Conservation (phyloP, 1,140 invertebrate genomes). For the Zaprionus taronus region DNA sequence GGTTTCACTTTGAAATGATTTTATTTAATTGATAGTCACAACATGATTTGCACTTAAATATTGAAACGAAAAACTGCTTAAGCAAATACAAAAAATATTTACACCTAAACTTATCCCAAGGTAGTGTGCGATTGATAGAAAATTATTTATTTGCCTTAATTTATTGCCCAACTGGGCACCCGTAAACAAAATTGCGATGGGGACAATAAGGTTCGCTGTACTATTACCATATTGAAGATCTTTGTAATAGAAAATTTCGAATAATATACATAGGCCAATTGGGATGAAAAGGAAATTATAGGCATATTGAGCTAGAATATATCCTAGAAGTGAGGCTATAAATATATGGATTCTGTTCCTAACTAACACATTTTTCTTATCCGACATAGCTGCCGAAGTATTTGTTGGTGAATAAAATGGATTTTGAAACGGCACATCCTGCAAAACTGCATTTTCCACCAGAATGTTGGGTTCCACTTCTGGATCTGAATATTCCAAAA, state of each 20-base stretch:
- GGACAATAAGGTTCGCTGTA: constrained; percentile 21
- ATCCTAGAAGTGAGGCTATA: constrained; percentile 30
- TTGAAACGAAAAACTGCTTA: constrained; percentile 20
- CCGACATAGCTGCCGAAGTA: not conserved
- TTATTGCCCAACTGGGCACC: constrained; percentile 13
- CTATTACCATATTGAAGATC: constrained; percentile 1
- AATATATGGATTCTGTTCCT: constrained; percentile 35
- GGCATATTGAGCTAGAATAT: constrained; percentile 27
- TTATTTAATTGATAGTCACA: constrained; percentile 42
- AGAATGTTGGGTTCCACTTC: constrained; percentile 44
- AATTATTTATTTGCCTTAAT: constrained; percentile 27
- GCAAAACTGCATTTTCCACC: not conserved
- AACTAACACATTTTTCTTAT: constrained; percentile 7
- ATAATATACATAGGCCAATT: constrained; percentile 30
- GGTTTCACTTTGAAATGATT: not conserved
- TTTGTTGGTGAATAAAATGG: constrained; percentile 4
- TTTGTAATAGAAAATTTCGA: constrained; percentile 33
- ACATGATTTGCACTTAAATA: constrained; percentile 18
- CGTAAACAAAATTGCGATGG: constrained; percentile 26
- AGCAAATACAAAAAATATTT: constrained; percentile 42
- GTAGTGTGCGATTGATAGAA: constrained; percentile 37
- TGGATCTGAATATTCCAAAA: constrained; percentile 39
- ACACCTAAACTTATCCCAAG: constrained; percentile 33
- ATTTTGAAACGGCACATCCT: constrained; percentile 8
- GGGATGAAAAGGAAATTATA: constrained; percentile 24